Conservation (phyloP, 2,888 invertebrate genomes). For the Drosophila neonasuta region DNA sequence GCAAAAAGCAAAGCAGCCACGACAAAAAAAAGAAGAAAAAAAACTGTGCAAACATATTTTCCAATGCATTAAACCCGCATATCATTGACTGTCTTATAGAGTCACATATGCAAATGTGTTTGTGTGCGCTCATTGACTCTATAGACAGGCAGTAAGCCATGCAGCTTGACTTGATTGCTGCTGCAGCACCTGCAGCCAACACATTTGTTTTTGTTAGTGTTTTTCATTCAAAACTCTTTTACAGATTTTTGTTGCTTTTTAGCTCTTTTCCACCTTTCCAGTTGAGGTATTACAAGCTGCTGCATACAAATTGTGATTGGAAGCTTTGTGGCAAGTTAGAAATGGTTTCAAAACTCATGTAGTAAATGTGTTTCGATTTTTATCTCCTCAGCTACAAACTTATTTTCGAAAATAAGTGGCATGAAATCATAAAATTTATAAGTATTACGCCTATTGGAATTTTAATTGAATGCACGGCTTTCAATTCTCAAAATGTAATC, state of each 20-base stretch:
- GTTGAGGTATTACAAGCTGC: constrained; percentile 17
- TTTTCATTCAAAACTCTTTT: constrained; percentile 53
- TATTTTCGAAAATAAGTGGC: background rate
- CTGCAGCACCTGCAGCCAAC: constrained; percentile 56
- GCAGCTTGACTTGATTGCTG: constrained; percentile 53
- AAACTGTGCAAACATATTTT: constrained; percentile 56
- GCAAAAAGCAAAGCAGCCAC: constrained; percentile 54
- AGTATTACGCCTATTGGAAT: background rate
- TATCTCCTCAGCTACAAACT: background rate
- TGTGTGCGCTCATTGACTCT: constrained; percentile 41
- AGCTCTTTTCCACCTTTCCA: constrained; percentile 4
- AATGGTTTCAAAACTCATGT: background rate
- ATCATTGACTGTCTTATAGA: constrained; percentile 55
- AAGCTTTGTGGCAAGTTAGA: background rate
- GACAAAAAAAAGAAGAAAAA: constrained; percentile 1
- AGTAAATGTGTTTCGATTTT: background rate
- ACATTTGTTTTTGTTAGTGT: constrained; percentile 54
- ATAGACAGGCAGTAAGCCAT: constrained; percentile 43
- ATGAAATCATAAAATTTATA: background rate
- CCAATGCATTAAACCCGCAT: constrained; percentile 70
- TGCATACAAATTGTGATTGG: constrained; percentile 5
- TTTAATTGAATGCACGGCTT: background rate
- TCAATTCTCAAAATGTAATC: background rate
- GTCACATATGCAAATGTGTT: constrained; percentile 27
- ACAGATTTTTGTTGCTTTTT: constrained; percentile 22